Evolutionary conservation across 2,113 vertebrate genomes (phyloP).

Genomic region (Antennarius striatus): DNA sequence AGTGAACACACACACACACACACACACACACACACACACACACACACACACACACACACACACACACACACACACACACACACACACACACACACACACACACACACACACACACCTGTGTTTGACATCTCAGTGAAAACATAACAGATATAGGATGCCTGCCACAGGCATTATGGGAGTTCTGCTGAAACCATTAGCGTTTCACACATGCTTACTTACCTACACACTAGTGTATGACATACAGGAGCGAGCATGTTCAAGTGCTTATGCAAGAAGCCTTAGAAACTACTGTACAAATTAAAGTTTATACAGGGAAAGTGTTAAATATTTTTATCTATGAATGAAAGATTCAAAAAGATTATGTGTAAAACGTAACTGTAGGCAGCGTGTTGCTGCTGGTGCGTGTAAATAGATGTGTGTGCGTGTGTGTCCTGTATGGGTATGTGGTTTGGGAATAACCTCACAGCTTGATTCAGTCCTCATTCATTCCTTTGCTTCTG

Average conservation of each 20-base stretch:
- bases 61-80: conserved; percentile 61
- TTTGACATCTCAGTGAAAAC: conserved; percentile 75
- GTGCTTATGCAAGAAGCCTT: conserved; percentile 14
- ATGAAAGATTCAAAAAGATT: no score
- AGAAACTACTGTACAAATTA: conserved; percentile 15
- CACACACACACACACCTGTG: conserved; percentile 63
- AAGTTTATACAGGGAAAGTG: neutral
- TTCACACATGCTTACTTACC: conserved; percentile 64
- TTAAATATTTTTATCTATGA: neutral
- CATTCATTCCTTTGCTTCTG: conserved; percentile 2
- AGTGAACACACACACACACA: conserved; percentile 13
- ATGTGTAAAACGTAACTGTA: no score
- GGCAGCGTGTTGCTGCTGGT: no score
- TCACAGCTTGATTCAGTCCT: neutral
- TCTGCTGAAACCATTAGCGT: conserved; percentile 79
- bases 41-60: conserved; percentile 61
- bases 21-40: conserved; percentile 60
- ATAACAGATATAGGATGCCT: conserved; percentile 64
- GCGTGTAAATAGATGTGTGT: neutral
- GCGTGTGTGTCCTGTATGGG: neutral
- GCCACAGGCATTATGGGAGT: conserved; percentile 56
- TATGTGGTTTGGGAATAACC: neutral
- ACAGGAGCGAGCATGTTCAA: conserved; percentile 12
- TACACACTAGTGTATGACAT: conserved; percentile 54
- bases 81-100: conserved; percentile 61